Evolutionary conservation across 2,797 vertebrate genomes (phyloP), one percentile per base, ranked within the genome.

Genomic region (Xerus rutilus): DNA sequence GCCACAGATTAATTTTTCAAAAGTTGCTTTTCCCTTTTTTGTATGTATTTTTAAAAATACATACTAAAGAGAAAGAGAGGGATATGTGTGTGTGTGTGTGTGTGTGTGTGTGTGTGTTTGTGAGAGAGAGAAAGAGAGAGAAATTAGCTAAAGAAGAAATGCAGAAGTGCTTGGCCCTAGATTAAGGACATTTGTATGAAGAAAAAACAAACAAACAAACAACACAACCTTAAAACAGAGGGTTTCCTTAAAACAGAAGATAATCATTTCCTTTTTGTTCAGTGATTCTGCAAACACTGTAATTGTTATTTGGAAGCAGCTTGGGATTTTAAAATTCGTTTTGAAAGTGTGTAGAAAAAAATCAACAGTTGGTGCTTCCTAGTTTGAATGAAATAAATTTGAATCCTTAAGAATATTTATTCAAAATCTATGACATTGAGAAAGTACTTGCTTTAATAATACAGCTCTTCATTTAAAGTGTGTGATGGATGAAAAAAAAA

Each of bases 381-480:
- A 83, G 39, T 93, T 95, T 69, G 79, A 89, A 65, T 67, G 72
- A 85, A 93, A 82, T 84, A 82, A 85, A 90, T 64, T 62, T 74
- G 43, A 95, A 92, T 65, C 45, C 69, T 59, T 85, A 74, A 87
- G 12, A 96, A 77, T 88, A 94, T 93, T 96, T 96, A 49, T 70
- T 93, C 64, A 78, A 95, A 94, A 89, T 86, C 83, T 77, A 35
- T 89, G 70, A 39, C 76, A 83, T 4, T 59, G 20, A 95, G 59
- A 93, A 95, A 93, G 79, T 64, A 77, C 77, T 95, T 92, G 35
- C 62, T 76, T 90, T 87, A 91, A 91, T 89, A 94, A 95, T 18
- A 59, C 47, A 96, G 54, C 82, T 94, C 57, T 92, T 62, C 47
- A 65, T 64, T 52, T 57, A 64, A 9, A 82, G 64, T 83, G 1